Percentiles rank a stretch among this genome's conserved stretches.
phyloP scores from a whole-genome alignment of 1,140 invertebrate species.

The Trigoniulus corallinus region DNA sequence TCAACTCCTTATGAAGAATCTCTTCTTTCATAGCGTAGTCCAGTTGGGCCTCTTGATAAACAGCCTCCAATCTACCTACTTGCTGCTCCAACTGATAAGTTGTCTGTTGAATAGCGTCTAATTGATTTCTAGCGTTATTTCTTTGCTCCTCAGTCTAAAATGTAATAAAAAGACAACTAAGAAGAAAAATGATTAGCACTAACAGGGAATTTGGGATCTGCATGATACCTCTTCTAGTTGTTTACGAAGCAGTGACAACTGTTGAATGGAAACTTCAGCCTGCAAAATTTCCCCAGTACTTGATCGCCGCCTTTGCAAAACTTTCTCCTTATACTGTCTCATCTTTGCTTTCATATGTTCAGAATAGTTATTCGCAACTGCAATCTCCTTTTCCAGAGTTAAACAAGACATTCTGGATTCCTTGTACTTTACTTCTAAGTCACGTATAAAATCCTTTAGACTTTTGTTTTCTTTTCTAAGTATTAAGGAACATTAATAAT shows the following conservation, averaged over 20 bases:
- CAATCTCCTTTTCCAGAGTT: neutral
- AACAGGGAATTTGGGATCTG: no score
- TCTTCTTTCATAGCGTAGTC: no score
- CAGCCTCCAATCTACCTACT: neutral
- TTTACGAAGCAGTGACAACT: slow-evolving; percentile 16
- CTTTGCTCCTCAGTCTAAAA: neutral
- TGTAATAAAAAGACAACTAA: no score
- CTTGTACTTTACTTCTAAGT: neutral
- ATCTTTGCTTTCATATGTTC: neutral
- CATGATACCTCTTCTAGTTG: slow-evolving; percentile 10
- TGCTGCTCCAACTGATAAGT: neutral
- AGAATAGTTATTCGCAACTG: neutral
- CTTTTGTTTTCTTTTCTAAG: neutral
- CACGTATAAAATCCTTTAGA: neutral
- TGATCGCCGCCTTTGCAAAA: neutral
- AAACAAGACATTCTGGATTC: neutral
- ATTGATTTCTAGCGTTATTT: neutral
- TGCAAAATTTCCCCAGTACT: neutral
- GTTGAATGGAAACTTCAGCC: neutral
- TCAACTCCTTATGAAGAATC: no score
- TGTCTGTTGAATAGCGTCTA: neutral
- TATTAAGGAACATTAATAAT: no score
- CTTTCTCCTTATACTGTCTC: no score
- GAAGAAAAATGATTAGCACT: no score
- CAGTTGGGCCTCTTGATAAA: no score